Percentiles rank a stretch among this genome's conserved stretches.
These are phyloP conservation scores for Notechis scutatus DNA, from an alignment of 2,113 vertebrate genomes.

Conservation along the genomic window DNA sequence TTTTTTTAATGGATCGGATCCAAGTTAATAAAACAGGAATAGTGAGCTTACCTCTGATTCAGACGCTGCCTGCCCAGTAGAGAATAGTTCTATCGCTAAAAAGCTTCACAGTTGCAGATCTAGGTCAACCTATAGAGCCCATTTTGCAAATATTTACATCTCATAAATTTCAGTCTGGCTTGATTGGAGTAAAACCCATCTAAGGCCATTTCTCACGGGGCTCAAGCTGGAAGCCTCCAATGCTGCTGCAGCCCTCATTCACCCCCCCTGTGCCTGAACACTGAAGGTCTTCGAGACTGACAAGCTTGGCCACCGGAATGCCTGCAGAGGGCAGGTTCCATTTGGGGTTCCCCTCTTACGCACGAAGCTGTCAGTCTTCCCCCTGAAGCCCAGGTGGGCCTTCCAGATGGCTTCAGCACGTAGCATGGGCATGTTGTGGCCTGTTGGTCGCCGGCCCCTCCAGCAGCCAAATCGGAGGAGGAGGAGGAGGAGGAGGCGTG, in stretches of 20 bases:
- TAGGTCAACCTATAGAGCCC: neutral
- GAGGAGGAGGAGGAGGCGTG: too few relatives aligned
- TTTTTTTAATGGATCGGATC: constrained; percentile 26
- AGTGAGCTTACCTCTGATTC: neutral
- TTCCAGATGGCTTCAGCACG: neutral
- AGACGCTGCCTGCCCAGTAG: too few relatives aligned
- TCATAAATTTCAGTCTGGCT: neutral
- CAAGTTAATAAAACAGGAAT: constrained; percentile 20
- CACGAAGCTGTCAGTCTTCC: neutral
- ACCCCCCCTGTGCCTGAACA: neutral
- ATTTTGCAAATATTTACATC: neutral
- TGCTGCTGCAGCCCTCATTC: neutral
- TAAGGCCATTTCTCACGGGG: neutral
- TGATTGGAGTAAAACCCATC: neutral
- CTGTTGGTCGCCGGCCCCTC: too few relatives aligned
- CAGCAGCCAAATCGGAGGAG: too few relatives aligned
- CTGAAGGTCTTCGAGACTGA: neutral
- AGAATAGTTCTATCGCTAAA: neutral
- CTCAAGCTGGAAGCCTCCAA: neutral
- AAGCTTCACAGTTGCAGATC: neutral
- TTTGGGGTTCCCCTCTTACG: neutral
- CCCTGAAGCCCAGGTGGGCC: neutral
- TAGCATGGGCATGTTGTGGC: neutral
- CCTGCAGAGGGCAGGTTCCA: neutral
- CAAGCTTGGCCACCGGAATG: neutral